These are phyloP conservation scores for Pyrgilauda ruficollis DNA, from an alignment of 2,113 vertebrate species.

Conservation along the genomic window DNA sequence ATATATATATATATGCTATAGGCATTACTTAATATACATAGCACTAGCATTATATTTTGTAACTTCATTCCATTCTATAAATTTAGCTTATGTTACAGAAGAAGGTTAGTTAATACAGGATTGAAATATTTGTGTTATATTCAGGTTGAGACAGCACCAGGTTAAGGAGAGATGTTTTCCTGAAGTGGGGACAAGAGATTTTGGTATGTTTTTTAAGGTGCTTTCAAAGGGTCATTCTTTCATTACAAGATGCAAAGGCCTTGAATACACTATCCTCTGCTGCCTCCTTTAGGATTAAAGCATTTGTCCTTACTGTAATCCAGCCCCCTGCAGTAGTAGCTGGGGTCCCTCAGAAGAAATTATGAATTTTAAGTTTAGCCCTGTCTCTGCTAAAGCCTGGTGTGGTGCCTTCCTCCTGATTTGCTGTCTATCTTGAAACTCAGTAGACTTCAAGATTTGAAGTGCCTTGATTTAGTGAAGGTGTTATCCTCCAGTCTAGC, in stretches of 20 bases:
- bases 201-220: neutral
- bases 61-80: neutral
- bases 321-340: neutral
- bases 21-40: neutral
- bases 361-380: conserved; percentile 5
- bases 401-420: conserved; percentile 33
- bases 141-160: neutral
- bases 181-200: neutral
- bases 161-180: neutral
- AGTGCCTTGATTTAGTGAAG: conserved; percentile 34
- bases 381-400: neutral
- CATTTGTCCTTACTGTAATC: conserved; percentile 13
- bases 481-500: conserved; percentile 27
- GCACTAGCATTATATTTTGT: neutral
- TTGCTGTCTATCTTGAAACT: conserved; percentile 12
- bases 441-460: conserved; percentile 29
- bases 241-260: neutral
- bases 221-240: conserved; percentile 19
- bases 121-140: neutral
- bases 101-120: neutral
- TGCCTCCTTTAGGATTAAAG: conserved; percentile 54
- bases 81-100: neutral
- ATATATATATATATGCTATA: neutral
- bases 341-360: conserved; percentile 9
- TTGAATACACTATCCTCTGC: conserved; percentile 50